These are phyloP conservation scores for Pollenia griseotomentosa DNA, from an alignment of 2,888 invertebrate species.

Conservation along the genomic window DNA sequence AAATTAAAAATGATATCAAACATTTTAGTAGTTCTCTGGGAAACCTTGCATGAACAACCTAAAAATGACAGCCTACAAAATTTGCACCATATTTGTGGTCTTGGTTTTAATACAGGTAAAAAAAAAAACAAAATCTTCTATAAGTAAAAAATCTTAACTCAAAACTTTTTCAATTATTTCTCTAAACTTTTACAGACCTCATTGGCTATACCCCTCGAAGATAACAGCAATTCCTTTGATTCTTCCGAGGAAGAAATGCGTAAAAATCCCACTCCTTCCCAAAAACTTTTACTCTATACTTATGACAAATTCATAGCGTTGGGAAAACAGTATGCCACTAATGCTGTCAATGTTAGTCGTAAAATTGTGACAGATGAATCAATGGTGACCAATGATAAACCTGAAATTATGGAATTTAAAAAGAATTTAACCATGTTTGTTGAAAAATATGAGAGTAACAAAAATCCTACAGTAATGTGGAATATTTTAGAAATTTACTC, in stretches of 20 bases:
- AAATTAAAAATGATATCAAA: not conserved
- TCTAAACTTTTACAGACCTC: not conserved
- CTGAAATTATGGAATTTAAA: constrained; percentile 32
- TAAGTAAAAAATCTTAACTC: not conserved
- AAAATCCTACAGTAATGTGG: constrained; percentile 37
- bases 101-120: constrained; percentile 7
- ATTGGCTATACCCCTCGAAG: not conserved
- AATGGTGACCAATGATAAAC: not conserved
- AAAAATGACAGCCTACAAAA: constrained; percentile 4
- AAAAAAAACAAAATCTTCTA: not conserved
- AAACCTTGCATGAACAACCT: not conserved
- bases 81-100: not conserved
- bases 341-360: constrained; percentile 34
- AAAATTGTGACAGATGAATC: constrained; percentile 57
- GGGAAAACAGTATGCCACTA: constrained; percentile 22
- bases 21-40: constrained; percentile 4
- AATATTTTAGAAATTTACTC: constrained; percentile 59
- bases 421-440: constrained; percentile 55
- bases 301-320: constrained; percentile 23
- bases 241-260: constrained; percentile 33
- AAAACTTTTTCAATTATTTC: not conserved
- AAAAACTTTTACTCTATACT: constrained; percentile 35
- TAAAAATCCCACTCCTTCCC: not conserved
- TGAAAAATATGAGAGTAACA: constrained; percentile 24
- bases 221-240: not conserved